phyloP scores from a whole-genome alignment of 2,113 vertebrate genomes.

The Macroglossus sobrinus region DNA sequence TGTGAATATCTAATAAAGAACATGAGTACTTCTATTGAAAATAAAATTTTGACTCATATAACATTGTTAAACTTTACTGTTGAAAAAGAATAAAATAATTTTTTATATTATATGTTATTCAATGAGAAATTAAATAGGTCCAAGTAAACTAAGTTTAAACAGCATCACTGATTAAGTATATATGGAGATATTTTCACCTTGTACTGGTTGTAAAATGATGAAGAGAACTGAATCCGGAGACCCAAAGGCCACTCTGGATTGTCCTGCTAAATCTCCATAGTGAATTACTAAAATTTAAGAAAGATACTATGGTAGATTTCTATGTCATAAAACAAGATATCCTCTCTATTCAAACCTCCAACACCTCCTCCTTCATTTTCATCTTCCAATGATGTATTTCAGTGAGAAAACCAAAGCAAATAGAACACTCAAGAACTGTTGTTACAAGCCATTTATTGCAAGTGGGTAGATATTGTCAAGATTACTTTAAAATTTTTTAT shows the following conservation, averaged over 20 bases:
- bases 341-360: background rate
- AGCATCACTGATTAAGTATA: background rate
- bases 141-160: background rate
- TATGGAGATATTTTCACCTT: background rate
- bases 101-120: background rate
- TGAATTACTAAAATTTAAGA: background rate
- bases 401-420: background rate
- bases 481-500: background rate
- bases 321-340: background rate
- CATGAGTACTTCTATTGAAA: background rate
- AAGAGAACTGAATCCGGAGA: background rate
- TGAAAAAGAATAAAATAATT: background rate
- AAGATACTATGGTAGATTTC: background rate
- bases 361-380: accelerated
- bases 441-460: background rate
- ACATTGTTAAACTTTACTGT: background rate
- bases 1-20: background rate
- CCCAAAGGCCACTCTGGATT: background rate
- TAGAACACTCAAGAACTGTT: background rate
- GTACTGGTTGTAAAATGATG: background rate
- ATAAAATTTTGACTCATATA: background rate
- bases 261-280: background rate
- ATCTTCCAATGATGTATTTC: background rate
- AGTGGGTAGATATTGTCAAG: background rate
- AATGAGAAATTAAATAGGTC: background rate